Conservation (phyloP, 2,888 invertebrate genomes). For the Taenaris catops region DNA sequence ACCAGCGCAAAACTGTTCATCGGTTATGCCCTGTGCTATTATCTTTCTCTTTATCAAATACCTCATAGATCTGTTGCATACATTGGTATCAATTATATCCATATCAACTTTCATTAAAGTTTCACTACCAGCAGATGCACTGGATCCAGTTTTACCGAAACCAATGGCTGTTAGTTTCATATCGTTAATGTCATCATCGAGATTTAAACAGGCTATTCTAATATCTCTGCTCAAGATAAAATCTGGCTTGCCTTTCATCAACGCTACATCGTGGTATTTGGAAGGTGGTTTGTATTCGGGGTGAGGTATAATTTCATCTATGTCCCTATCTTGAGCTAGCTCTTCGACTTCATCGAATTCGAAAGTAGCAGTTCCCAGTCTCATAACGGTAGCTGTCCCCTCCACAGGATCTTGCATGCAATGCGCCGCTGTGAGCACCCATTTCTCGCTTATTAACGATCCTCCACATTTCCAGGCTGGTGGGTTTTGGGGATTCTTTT, state of each 20-base stretch:
- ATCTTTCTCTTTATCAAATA: constrained; percentile 52
- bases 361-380: constrained; percentile 77
- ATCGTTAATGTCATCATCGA: constrained; percentile 33
- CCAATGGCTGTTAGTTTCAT: constrained; percentile 79
- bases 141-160: constrained; percentile 79
- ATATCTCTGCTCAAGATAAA: constrained; percentile 75
- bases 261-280: constrained; percentile 83
- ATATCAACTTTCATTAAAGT: constrained; percentile 72
- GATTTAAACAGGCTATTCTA: constrained; percentile 81
- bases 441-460: constrained; percentile 52
- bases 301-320: constrained; percentile 68
- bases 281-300: constrained; percentile 78
- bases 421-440: constrained; percentile 71
- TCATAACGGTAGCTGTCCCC: constrained; percentile 70
- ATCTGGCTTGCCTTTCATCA: constrained; percentile 73
- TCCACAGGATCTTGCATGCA: constrained; percentile 56
- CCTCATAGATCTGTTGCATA: constrained; percentile 60
- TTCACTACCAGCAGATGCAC: constrained; percentile 54
- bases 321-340: constrained; percentile 68
- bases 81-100: constrained; percentile 42
- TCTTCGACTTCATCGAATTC: constrained; percentile 68
- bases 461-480: constrained; percentile 69
- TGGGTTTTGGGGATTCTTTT: constrained; percentile 22
- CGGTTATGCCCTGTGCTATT: constrained; percentile 48
- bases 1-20: constrained; percentile 64